Evolutionary conservation across 30 jellyfish, hydroid and myxozoan genomes (phyloP), one percentile per base, ranked within the genome.

Genomic region (Turritopsis dohrnii): DNA sequence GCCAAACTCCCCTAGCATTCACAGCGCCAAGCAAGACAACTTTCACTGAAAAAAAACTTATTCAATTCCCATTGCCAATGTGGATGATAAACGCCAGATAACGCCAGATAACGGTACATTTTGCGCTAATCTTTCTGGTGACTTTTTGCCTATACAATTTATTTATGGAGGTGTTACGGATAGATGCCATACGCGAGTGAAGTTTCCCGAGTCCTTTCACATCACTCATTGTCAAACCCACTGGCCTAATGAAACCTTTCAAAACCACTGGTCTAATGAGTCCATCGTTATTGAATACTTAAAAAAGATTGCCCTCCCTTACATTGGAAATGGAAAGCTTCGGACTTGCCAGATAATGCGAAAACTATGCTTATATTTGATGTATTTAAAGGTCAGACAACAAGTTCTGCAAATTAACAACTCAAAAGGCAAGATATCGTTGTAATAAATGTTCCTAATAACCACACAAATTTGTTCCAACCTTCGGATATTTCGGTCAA

Each of bases 181-280:
- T 80, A 26, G 88, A 76, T 85, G 88, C 66, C 84, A 85, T 54
- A 87, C 91, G 21, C 75, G 29, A 52, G 88, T 53, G 75, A 76
- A 75, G 25, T 85, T 85, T n/a, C n/a, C n/a, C n/a, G n/a, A n/a
- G n/a, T n/a, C n/a, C 30, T 84, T 84, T 31, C 88, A 76, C 54
- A 76, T 85, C 53, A 85, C 92, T 23, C 92, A 85, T 83, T 52
- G 83, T 24, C 27, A 82, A 85, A 85, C 75, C 65, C 92, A 85
- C 52, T 85, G 92, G 88, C 28, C 83, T 28, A 75, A 31, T 28
- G 90, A 73, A n/a, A n/a, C n/a, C n/a, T n/a, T 76, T 27, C n/a
- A n/a, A n/a, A n/a, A n/a, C n/a, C n/a, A n/a, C n/a, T n/a, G n/a
- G 92, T 54, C 5, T 75, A 52, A 23, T 84, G 65, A 29, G 65